phyloP scores from a whole-genome alignment of 1,140 invertebrate species.

The Drepana arcuata region DNA sequence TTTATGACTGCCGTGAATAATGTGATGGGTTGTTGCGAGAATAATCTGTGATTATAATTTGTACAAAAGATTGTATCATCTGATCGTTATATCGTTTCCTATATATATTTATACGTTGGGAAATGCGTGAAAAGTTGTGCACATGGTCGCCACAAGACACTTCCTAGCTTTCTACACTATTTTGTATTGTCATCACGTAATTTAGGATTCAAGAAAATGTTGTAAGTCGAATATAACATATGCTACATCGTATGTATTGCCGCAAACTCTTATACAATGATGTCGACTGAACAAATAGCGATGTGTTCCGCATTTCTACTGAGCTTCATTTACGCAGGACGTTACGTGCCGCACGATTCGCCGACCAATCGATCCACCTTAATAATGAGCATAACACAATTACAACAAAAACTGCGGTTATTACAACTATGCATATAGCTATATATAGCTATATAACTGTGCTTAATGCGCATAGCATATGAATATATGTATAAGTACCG shows the following conservation, averaged over 20 bases:
- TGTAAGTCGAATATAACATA: constrained; percentile 67
- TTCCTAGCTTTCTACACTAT: constrained; percentile 26
- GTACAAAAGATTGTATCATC: too few species aligned
- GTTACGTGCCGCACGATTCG: constrained; percentile 35
- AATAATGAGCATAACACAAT: constrained; percentile 14
- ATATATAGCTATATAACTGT: too few species aligned
- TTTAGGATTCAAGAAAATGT: constrained; percentile 61
- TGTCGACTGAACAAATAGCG: constrained; percentile 65
- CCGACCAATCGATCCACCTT: constrained; percentile 24
- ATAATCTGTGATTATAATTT: constrained; percentile 10
- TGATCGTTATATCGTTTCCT: too few species aligned
- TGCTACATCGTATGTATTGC: constrained; percentile 47
- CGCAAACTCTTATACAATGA: constrained; percentile 69
- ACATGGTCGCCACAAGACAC: too few species aligned
- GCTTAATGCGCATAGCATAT: too few species aligned
- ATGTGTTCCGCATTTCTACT: constrained; percentile 69
- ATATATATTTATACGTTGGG: too few species aligned
- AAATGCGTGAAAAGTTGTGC: too few species aligned
- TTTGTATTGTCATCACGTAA: constrained; percentile 55
- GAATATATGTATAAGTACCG: too few species aligned
- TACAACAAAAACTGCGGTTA: too few species aligned
- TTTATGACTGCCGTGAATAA: constrained; percentile 16
- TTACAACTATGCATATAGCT: too few species aligned
- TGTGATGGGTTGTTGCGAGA: constrained; percentile 19
- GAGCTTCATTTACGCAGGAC: constrained; percentile 58